Conservation (phyloP, 1,140 invertebrate genomes). For the Macrobrachium nipponense region DNA sequence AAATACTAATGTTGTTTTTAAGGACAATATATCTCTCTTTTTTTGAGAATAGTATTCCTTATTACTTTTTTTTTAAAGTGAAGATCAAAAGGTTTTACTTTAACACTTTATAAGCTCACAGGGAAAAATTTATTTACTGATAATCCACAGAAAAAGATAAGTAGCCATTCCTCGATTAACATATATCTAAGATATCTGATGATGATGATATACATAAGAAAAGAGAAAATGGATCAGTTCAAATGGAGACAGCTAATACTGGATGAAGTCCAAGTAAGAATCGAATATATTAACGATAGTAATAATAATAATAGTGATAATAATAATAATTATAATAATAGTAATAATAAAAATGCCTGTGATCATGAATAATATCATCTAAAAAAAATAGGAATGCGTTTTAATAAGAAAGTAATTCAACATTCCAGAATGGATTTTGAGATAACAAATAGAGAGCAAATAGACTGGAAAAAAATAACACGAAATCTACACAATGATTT, state of each 20-base stretch:
- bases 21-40: conserved; percentile 25
- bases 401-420: conserved; percentile 29
- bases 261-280: conserved; percentile 17
- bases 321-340: conserved; percentile 22
- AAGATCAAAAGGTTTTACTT: conserved; percentile 34
- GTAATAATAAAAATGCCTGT: conserved; percentile 15
- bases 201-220: conserved; percentile 12
- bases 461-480: conserved; percentile 34
- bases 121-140: conserved; percentile 38
- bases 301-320: conserved; percentile 10
- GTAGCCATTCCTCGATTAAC: conserved; percentile 45
- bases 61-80: conserved; percentile 22
- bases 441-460: conserved; percentile 29
- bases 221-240: conserved; percentile 34
- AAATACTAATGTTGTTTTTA: conserved; percentile 47
- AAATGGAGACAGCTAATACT: conserved; percentile 13
- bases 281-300: conserved; percentile 1
- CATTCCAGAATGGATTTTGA: conserved; percentile 19
- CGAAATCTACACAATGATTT: conserved; percentile 11
- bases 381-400: conserved; percentile 10
- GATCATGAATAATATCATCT: conserved; percentile 7
- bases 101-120: conserved; percentile 30
- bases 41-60: conserved; percentile 8
- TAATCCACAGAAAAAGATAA: conserved; percentile 40
- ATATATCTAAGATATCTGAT: conserved; percentile 35